A percentile compares a stretch with the other conserved stretches of the same genome.
Evolutionary conservation across 2,888 invertebrate species (phyloP).

Genomic region (Chrysomela aeneicollis): DNA sequence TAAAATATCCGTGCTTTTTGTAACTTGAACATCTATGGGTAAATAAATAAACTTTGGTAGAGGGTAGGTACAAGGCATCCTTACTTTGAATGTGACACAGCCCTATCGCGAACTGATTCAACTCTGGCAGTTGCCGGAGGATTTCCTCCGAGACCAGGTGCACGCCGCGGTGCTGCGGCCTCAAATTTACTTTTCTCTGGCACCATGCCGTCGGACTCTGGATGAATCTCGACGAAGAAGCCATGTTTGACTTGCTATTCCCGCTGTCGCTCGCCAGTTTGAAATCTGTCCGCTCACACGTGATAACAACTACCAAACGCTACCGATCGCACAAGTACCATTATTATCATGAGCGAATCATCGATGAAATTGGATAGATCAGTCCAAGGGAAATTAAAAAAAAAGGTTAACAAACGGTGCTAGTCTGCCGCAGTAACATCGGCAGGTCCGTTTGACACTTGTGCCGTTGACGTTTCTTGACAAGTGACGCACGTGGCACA

Average conservation of each 20-base stretch:
- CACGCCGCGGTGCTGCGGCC: slow-evolving; percentile 95
- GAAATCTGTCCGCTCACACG: slow-evolving; percentile 53
- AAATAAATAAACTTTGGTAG: background rate
- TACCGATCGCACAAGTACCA: slow-evolving; percentile 66
- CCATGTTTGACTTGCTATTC: slow-evolving; percentile 73
- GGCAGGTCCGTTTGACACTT: slow-evolving; percentile 24
- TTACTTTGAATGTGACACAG: slow-evolving; percentile 97
- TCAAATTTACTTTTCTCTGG: slow-evolving; percentile 95
- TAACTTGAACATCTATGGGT: background rate
- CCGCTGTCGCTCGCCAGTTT: slow-evolving; percentile 62
- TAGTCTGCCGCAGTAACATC: slow-evolving; percentile 56
- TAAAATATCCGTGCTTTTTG: too few relatives aligned
- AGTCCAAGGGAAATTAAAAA: slow-evolving; percentile 56
- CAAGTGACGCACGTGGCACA: background rate
- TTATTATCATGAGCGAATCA: slow-evolving; percentile 77
- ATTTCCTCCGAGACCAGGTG: slow-evolving; percentile 98
- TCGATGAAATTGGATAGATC: slow-evolving; percentile 57
- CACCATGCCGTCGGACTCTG: slow-evolving; percentile 98
- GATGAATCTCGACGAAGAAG: slow-evolving; percentile 86
- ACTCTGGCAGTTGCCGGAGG: slow-evolving; percentile 91
- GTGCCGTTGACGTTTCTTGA: background rate
- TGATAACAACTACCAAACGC: slow-evolving; percentile 54
- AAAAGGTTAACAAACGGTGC: slow-evolving; percentile 57
- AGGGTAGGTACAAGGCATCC: slow-evolving; percentile 52
- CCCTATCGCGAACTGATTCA: slow-evolving; percentile 93